These are phyloP conservation scores for Ceriagrion tenellum DNA, from an alignment of 2,888 invertebrate species.

Conservation along the genomic window DNA sequence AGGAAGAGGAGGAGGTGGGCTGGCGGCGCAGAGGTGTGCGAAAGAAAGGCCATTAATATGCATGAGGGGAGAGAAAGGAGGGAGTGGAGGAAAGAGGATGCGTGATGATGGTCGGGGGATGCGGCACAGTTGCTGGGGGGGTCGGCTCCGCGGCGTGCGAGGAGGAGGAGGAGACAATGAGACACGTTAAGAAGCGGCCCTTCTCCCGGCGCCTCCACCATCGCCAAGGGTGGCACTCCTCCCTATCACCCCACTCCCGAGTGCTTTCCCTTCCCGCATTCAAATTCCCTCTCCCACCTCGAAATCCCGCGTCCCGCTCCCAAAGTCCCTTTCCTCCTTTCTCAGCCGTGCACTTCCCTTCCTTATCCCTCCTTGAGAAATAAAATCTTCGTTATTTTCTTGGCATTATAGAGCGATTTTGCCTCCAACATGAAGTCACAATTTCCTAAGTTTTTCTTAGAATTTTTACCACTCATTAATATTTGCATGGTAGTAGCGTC, in stretches of 20 bases:
- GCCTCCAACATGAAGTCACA: too few species aligned
- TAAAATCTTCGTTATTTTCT: too few species aligned
- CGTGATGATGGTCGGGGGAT: background rate
- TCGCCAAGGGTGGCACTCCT: background rate
- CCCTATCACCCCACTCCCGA: background rate
- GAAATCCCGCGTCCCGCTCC: background rate
- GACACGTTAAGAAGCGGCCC: conserved; percentile 21
- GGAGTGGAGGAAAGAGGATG: background rate
- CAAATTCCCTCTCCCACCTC: background rate
- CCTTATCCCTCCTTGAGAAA: too few species aligned
- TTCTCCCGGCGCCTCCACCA: background rate
- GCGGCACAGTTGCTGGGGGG: background rate
- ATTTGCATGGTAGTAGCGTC: background rate
- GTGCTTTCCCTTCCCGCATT: background rate
- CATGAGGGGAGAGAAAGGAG: background rate
- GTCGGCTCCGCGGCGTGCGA: background rate
- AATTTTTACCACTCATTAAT: background rate
- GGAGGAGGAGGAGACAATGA: background rate
- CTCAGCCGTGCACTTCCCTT: background rate
- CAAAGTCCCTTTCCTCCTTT: conserved; percentile 6
- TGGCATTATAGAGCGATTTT: too few species aligned
- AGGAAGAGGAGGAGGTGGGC: background rate
- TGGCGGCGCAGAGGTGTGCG: background rate
- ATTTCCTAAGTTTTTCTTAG: background rate
- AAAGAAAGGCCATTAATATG: background rate